These are phyloP conservation scores for Cheilosia grossa DNA, from an alignment of 2,888 invertebrate species.

Conservation along the genomic window DNA sequence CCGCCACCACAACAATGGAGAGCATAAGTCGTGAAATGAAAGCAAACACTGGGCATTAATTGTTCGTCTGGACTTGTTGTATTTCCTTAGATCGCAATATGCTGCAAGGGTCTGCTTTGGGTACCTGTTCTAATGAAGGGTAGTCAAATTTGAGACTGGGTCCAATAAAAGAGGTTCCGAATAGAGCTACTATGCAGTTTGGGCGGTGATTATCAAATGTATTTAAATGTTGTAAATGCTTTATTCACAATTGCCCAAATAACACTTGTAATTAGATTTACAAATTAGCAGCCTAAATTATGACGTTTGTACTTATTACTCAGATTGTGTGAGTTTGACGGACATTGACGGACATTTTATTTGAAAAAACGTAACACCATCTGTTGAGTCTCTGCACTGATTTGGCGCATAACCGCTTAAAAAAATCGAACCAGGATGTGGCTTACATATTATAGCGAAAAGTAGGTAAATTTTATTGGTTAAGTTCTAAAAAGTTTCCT, in stretches of 20 bases:
- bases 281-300: not conserved
- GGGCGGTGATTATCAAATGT: not conserved
- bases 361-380: too few species aligned
- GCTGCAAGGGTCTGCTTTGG: not conserved
- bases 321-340: too few species aligned
- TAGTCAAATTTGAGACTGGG: not conserved
- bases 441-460: too few species aligned
- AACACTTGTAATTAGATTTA: not conserved
- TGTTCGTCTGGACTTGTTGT: slow-evolving; percentile 15
- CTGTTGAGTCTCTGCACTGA: too few species aligned
- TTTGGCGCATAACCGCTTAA: too few species aligned
- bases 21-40: slow-evolving; percentile 24
- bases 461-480: too few species aligned
- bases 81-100: slow-evolving; percentile 11
- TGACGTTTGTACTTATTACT: not conserved
- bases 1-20: slow-evolving; percentile 47
- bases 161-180: not conserved
- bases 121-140: slow-evolving; percentile 8
- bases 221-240: not conserved
- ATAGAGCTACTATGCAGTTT: slow-evolving; percentile 1
- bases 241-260: not conserved
- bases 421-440: too few species aligned
- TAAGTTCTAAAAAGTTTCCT: too few species aligned
- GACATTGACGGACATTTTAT: too few species aligned
- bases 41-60: slow-evolving; percentile 27